Evolutionary conservation across 2,113 vertebrate species (phyloP), one percentile per base, ranked within the genome.

Genomic region (Neopipo cinnamomea): DNA sequence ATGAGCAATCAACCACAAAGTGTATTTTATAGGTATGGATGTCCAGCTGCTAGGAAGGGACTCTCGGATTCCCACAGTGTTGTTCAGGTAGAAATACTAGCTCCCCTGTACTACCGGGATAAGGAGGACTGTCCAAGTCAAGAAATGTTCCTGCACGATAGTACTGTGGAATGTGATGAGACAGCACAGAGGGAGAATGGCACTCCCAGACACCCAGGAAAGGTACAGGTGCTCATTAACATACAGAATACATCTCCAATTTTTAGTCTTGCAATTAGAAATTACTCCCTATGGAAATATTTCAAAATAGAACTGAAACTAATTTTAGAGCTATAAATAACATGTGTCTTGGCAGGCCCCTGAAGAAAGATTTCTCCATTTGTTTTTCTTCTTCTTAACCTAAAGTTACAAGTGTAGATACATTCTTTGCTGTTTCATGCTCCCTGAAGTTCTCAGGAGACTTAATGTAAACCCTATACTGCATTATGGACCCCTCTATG

Each of bases 331-430:
- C 78, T 91, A 83, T 88, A 93, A 96, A 91, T 90, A 83, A 28
- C 37, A 30, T 33, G 21, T 33, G 14, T 50, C 82, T 85, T 85
- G 66, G 47, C 72, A 96, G 42, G 59, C 16, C 30, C 46, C 63
- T 63, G 67, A 91, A 91, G 78, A 96, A 95, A 91, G 68, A 91
- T 85, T 90, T 95, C 78, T 90, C 50, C 59, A 65, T 92, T 96
- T 91, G 41, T 71, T 93, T 91, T 93, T 59, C 49, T 87, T 85
- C 50, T 74, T 91, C 79, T 82, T 94, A 93, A 93, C 41, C 44
- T 80, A 61, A 90, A 90, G 59, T 58, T 94, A 80, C 55, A 85
- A 73, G 47, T 3, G 1, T 50, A 83, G 50, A 88, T 88, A 70
- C 17, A 47, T 83, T 73, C 22, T 79, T 88, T 70, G 16, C 25